Evolutionary conservation across 1,140 invertebrate species (phyloP).

Genomic region (Drosophila prosaltans): DNA sequence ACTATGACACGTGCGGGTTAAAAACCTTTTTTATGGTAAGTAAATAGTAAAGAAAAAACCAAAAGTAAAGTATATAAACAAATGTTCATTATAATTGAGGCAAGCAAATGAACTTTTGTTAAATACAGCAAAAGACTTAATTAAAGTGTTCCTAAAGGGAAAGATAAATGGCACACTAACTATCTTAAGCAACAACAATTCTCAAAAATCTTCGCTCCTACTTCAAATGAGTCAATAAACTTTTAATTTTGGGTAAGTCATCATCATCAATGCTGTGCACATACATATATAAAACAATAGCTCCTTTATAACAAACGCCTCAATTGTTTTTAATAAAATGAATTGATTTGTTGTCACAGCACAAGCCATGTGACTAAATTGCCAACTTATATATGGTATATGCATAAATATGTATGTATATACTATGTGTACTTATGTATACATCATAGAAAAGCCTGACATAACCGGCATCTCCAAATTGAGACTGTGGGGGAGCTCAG

Average conservation of each 20-base stretch:
- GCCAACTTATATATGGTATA: constrained; percentile 19
- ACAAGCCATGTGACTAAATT: constrained; percentile 47
- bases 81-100: no score
- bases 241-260: constrained; percentile 1
- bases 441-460: constrained; percentile 22
- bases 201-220: not conserved
- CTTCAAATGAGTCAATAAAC: constrained; percentile 3
- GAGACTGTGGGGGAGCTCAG: constrained; percentile 25
- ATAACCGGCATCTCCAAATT: constrained; percentile 38
- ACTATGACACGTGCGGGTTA: no score
- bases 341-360: constrained; percentile 73
- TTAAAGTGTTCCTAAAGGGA: no score
- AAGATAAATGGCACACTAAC: no score
- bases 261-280: constrained; percentile 11
- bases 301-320: constrained; percentile 21
- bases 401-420: no score
- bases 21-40: no score
- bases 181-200: no score
- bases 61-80: no score
- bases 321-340: constrained; percentile 79
- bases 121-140: no score
- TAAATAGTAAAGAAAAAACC: no score
- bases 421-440: constrained; percentile 1
- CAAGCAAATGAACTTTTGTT: no score
- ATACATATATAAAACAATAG: constrained; percentile 1